These are phyloP conservation scores for Eupithecia subumbrata DNA, from an alignment of 2,888 invertebrate species.

Conservation along the genomic window DNA sequence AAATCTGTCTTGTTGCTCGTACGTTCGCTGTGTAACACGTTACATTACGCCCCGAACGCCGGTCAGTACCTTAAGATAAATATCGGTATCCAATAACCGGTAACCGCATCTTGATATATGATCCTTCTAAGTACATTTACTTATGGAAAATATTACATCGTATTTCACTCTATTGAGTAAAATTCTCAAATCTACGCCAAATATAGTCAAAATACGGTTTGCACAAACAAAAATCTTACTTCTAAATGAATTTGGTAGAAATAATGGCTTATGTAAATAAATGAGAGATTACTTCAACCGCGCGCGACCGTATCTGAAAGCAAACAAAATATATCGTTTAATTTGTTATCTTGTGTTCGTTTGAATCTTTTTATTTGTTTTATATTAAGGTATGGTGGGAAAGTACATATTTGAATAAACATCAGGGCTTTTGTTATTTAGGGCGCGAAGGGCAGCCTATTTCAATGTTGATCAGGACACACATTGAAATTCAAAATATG, in stretches of 20 bases:
- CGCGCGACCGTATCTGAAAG: constrained; percentile 49
- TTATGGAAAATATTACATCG: constrained; percentile 12
- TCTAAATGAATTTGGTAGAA: constrained; percentile 70
- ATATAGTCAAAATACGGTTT: constrained; percentile 62
- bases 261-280: constrained; percentile 66
- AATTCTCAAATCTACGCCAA: constrained; percentile 7
- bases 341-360: neutral
- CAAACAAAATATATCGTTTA: constrained; percentile 20
- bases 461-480: too few relatives aligned
- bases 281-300: constrained; percentile 63
- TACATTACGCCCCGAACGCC: too few relatives aligned
- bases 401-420: neutral
- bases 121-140: constrained; percentile 38
- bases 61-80: neutral
- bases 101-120: constrained; percentile 56
- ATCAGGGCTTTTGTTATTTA: neutral
- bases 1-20: too few relatives aligned
- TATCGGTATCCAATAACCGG: neutral
- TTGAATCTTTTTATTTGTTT: neutral
- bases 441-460: too few relatives aligned
- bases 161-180: neutral
- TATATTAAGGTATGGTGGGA: neutral
- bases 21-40: too few relatives aligned
- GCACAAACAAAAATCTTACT: constrained; percentile 52
- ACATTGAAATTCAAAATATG: too few relatives aligned